phyloP scores from a whole-genome alignment of 2,797 vertebrate genomes.

The Coranthus polyacanthus region DNA sequence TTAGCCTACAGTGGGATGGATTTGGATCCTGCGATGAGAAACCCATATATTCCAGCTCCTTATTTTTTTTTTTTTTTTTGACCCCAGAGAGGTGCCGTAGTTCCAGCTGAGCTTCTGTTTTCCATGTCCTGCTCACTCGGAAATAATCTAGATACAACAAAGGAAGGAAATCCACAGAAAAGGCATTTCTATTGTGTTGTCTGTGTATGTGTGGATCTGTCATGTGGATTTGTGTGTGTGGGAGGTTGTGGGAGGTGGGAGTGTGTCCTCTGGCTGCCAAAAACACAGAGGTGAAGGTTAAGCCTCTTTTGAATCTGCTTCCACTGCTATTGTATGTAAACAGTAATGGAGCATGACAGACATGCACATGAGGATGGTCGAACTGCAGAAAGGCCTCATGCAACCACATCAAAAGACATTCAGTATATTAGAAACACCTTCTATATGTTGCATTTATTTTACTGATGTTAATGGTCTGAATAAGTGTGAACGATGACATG shows the following conservation, averaged over 20 bases:
- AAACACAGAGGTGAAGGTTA: constrained; percentile 64
- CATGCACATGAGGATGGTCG: neutral
- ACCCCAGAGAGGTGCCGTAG: constrained; percentile 12
- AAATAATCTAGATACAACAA: constrained; percentile 70
- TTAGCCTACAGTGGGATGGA: constrained; percentile 31
- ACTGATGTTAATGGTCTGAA: too few relatives aligned
- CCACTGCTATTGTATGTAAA: constrained; percentile 49
- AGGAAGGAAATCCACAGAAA: constrained; percentile 74
- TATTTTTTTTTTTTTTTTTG: neutral
- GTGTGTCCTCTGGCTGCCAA: constrained; percentile 30
- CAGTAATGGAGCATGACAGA: constrained; percentile 8
- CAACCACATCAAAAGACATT: neutral
- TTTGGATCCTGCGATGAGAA: constrained; percentile 16
- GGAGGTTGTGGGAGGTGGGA: neutral
- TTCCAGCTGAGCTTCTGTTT: constrained; percentile 27
- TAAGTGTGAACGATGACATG: too few relatives aligned
- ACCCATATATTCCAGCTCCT: neutral
- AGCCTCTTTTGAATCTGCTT: constrained; percentile 53
- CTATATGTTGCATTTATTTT: too few relatives aligned
- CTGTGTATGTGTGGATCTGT: constrained; percentile 31
- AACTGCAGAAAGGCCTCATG: neutral
- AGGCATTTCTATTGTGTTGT: constrained; percentile 65
- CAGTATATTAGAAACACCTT: neutral
- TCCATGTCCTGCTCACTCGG: constrained; percentile 41
- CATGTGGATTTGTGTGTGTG: constrained; percentile 11